Percentiles rank a stretch among this genome's conserved stretches.
Evolutionary conservation across 1,140 invertebrate species (phyloP).

Genomic region (Apis cerana): DNA sequence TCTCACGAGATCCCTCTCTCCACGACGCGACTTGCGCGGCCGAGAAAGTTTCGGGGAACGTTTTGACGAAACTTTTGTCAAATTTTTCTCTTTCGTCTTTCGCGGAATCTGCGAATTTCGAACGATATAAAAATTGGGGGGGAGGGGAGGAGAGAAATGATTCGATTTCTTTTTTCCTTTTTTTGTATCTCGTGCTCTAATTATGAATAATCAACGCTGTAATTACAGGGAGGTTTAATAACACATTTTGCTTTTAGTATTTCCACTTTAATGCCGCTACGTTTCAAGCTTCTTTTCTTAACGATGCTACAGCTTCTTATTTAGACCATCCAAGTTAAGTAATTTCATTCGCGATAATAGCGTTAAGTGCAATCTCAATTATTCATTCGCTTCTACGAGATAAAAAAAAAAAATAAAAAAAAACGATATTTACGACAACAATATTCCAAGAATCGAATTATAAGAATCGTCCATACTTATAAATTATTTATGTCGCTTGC

Average conservation of each 20-base stretch:
- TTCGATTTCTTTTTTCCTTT: background rate
- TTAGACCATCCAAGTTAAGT: conserved; percentile 1
- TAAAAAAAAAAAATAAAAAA: background rate
- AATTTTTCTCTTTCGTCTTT: background rate
- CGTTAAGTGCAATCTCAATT: conserved; percentile 12
- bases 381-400: background rate
- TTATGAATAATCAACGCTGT: conserved; percentile 3
- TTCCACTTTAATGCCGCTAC: conserved; percentile 1
- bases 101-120: background rate
- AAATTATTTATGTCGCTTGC: no score
- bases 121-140: background rate
- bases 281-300: conserved; percentile 18
- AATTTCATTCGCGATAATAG: conserved; percentile 30
- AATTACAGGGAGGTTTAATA: conserved; percentile 16
- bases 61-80: background rate
- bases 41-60: no score
- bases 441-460: background rate
- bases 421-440: background rate
- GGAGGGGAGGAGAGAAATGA: background rate
- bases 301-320: conserved; percentile 1
- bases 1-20: no score
- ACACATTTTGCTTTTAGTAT: conserved; percentile 22
- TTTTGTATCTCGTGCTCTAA: background rate
- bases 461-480: background rate
- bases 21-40: no score